These are phyloP conservation scores for Rhagium mordax DNA, from an alignment of 2,888 invertebrate species.

Conservation along the genomic window DNA sequence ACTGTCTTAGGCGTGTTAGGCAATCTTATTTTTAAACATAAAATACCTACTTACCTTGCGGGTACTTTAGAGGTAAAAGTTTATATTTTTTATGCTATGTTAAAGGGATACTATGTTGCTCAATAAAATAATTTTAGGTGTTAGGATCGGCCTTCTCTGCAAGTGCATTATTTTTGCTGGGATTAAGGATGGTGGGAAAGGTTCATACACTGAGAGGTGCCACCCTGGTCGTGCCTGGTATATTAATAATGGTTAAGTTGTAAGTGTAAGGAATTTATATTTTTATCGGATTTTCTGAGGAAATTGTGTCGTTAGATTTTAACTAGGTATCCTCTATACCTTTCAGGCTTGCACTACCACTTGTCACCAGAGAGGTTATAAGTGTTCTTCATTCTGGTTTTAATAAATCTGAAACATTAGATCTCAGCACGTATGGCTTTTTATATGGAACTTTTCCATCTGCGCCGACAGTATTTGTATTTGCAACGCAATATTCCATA, in stretches of 20 bases:
- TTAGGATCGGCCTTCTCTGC: conserved; percentile 93
- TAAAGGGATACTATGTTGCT: background rate
- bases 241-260: conserved; percentile 92
- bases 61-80: conserved; percentile 81
- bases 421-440: conserved; percentile 93
- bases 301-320: background rate
- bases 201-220: conserved; percentile 84
- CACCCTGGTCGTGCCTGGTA: conserved; percentile 86
- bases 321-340: background rate
- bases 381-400: conserved; percentile 81
- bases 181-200: conserved; percentile 94
- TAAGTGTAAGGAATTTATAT: conserved; percentile 69
- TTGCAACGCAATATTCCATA: conserved; percentile 89
- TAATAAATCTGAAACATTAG: conserved; percentile 82
- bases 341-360: conserved; percentile 83
- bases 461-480: conserved; percentile 96
- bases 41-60: conserved; percentile 82
- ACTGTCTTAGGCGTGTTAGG: conserved; percentile 91
- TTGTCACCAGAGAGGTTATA: conserved; percentile 89
- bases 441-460: conserved; percentile 96
- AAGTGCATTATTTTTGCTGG: conserved; percentile 90
- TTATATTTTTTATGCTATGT: background rate
- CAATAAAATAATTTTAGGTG: conserved; percentile 70
- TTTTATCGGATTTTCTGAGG: too few relatives aligned
- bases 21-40: conserved; percentile 85